Evolutionary conservation across 1,140 invertebrate genomes (phyloP).

Genomic region (Wiebesia pumilae): DNA sequence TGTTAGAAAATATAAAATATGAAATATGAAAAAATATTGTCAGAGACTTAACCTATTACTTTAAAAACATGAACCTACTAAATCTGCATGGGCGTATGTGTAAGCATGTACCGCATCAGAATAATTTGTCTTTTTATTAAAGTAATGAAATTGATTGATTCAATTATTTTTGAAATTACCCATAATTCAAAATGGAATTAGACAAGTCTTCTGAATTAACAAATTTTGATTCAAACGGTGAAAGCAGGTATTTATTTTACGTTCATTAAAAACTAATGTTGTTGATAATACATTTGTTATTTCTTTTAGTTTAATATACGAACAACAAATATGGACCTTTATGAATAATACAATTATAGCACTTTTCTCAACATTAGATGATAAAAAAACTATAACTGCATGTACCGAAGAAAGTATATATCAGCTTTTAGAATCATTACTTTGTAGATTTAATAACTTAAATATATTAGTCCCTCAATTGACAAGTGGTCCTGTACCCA

Average conservation of each 20-base stretch:
- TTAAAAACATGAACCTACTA: not conserved
- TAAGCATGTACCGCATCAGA: no score
- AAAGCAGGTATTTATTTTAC: conserved; percentile 25
- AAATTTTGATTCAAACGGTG: conserved; percentile 9
- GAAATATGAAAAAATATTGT: no score
- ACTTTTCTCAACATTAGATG: conserved; percentile 62
- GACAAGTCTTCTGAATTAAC: not conserved
- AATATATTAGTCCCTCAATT: conserved; percentile 64
- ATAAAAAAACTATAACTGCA: conserved; percentile 49
- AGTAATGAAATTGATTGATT: not conserved
- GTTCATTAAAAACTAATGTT: not conserved
- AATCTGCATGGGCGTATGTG: not conserved
- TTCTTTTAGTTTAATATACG: conserved; percentile 50
- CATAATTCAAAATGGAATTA: conserved; percentile 28
- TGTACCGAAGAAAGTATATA: conserved; percentile 56
- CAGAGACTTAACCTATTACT: not conserved
- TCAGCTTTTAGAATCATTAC: conserved; percentile 63
- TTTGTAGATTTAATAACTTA: conserved; percentile 61
- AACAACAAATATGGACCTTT: conserved; percentile 62
- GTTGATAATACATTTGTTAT: not conserved
- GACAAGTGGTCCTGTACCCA: conserved; percentile 49
- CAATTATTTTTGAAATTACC: not conserved
- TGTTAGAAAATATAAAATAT: not conserved
- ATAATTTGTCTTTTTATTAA: not conserved
- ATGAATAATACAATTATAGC: conserved; percentile 63